Conservation (phyloP, 2,888 invertebrate genomes). For the Dryadula phaetusa region DNA sequence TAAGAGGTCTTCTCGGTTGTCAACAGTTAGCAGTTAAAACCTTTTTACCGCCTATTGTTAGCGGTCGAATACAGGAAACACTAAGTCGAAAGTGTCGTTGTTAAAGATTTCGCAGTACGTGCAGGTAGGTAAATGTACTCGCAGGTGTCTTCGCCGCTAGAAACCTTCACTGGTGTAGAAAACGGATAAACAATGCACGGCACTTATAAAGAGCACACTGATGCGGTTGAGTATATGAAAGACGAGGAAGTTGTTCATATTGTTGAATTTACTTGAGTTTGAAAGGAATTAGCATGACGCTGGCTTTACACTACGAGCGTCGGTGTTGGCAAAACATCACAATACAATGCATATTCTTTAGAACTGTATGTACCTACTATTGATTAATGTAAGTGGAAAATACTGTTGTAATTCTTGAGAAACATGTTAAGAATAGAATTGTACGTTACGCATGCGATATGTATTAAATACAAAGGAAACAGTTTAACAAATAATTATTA, state of each 20-base stretch:
- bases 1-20: conserved; percentile 69
- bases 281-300: conserved; percentile 63
- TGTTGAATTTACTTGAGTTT: conserved; percentile 64
- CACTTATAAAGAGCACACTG: conserved; percentile 54
- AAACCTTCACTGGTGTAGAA: conserved; percentile 55
- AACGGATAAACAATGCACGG: conserved; percentile 70
- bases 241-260: conserved; percentile 75
- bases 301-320: conserved; percentile 50
- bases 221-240: conserved; percentile 66
- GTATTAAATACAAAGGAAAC: conserved; percentile 1
- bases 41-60: conserved; percentile 78
- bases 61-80: conserved; percentile 82
- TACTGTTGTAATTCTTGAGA: conserved; percentile 37
- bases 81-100: conserved; percentile 77
- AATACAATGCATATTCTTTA: conserved; percentile 46
- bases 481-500: neutral
- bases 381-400: conserved; percentile 37
- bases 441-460: conserved; percentile 30
- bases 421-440: conserved; percentile 24
- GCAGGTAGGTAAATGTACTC: conserved; percentile 77
- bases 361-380: conserved; percentile 42
- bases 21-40: conserved; percentile 54
- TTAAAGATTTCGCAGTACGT: conserved; percentile 71
- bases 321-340: conserved; percentile 65
- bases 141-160: conserved; percentile 69